Evolutionary conservation across 2,113 vertebrate species (phyloP).

Genomic region (Thamnaconus septentrionalis): DNA sequence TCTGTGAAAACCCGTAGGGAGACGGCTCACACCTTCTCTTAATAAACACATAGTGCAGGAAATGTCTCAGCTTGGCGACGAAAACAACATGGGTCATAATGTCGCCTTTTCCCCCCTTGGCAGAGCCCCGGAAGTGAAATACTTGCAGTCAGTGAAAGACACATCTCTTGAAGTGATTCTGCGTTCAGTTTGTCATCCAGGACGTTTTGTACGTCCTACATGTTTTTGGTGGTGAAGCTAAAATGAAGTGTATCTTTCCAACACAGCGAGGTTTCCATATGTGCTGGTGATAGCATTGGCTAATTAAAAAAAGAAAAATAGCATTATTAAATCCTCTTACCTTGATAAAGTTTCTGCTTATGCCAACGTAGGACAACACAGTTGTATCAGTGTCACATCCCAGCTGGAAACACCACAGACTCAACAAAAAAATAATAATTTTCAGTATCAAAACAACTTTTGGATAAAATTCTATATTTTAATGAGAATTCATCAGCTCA

Average conservation of each 20-base stretch:
- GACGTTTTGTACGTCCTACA: too few relatives aligned
- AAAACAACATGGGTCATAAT: slow-evolving; percentile 41
- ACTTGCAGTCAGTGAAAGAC: not conserved
- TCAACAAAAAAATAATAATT: too few relatives aligned
- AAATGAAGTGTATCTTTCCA: not conserved
- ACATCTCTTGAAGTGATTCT: not conserved
- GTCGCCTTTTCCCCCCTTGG: slow-evolving; percentile 27
- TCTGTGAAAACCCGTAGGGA: slow-evolving; percentile 58
- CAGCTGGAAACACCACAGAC: too few relatives aligned
- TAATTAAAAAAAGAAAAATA: not conserved
- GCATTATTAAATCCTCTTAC: too few relatives aligned
- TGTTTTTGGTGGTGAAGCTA: not conserved
- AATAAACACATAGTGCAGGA: slow-evolving; percentile 68
- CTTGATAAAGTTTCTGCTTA: too few relatives aligned
- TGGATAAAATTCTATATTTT: too few relatives aligned
- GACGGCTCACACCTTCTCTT: slow-evolving; percentile 65
- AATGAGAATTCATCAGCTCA: too few relatives aligned
- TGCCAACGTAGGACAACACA: too few relatives aligned
- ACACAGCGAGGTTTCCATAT: not conserved
- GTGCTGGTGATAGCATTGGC: not conserved
- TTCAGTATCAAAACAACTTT: not conserved
- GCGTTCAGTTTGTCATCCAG: not conserved
- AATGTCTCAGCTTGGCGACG: slow-evolving; percentile 57
- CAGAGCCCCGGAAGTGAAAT: slow-evolving; percentile 4
- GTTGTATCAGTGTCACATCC: too few relatives aligned